Evolutionary conservation across 2,113 vertebrate genomes (phyloP).

Genomic region (Rhodinocichla rosea): DNA sequence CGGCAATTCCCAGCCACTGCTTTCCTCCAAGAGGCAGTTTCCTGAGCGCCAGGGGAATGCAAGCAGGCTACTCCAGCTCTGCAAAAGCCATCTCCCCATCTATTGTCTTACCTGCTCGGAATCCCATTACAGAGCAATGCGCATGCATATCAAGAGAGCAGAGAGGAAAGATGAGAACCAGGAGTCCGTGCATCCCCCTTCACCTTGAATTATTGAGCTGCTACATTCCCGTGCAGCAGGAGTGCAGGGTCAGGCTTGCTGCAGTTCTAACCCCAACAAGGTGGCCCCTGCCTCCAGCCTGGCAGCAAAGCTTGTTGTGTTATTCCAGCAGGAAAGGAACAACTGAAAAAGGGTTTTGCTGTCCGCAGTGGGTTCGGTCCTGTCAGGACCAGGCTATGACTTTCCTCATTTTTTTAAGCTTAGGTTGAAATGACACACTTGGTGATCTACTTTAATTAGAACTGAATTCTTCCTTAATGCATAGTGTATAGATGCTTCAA

Average conservation of each 20-base stretch:
- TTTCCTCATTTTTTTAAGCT: neutral
- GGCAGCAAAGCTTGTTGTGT: neutral
- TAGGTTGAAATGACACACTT: neutral
- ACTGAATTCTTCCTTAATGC: neutral
- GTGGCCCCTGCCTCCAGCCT: neutral
- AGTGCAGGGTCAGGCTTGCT: neutral
- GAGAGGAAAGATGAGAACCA: conserved; percentile 30
- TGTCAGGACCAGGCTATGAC: neutral
- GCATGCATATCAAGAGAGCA: neutral
- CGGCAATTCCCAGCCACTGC: neutral
- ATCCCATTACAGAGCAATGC: conserved; percentile 1
- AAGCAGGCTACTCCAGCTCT: neutral
- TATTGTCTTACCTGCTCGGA: neutral
- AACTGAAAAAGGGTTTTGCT: neutral
- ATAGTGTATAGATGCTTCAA: neutral
- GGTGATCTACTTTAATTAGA: neutral
- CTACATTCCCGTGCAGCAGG: neutral
- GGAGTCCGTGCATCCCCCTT: neutral
- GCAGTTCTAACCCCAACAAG: neutral
- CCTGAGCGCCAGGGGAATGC: neutral
- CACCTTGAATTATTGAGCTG: neutral
- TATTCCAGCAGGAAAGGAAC: neutral
- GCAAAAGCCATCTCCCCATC: neutral
- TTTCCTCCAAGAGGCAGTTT: neutral
- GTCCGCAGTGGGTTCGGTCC: neutral